phyloP scores from a whole-genome alignment of 2,888 invertebrate genomes.

The Sarcophaga rosellei region DNA sequence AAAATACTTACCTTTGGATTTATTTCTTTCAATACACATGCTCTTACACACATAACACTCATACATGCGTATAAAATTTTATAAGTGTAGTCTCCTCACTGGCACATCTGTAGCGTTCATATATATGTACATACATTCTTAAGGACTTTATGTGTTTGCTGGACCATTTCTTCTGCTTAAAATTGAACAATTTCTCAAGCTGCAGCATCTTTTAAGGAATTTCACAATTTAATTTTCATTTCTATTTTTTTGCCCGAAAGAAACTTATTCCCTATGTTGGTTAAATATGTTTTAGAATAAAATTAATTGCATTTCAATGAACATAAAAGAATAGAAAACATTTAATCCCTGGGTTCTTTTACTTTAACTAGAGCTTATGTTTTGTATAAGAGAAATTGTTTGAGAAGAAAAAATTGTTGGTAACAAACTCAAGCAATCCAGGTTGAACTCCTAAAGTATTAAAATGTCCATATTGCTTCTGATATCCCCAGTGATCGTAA shows the following conservation, averaged over 20 bases:
- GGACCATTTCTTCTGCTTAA: conserved; percentile 12
- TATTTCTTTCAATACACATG: not conserved
- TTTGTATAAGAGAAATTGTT: no score
- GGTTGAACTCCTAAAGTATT: no score
- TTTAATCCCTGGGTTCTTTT: not conserved
- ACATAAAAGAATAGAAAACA: not conserved
- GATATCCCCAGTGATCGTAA: no score
- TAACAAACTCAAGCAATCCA: no score
- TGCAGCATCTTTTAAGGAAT: conserved; percentile 31
- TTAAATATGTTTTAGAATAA: conserved; percentile 18
- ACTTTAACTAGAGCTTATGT: not conserved
- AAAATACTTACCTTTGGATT: not conserved
- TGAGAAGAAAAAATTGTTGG: no score
- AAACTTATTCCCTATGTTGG: not conserved
- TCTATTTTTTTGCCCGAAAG: no score
- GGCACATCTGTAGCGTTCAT: conserved; percentile 29
- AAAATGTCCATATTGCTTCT: no score
- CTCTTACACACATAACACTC: not conserved
- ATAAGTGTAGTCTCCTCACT: not conserved
- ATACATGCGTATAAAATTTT: not conserved
- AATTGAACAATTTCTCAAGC: conserved; percentile 19
- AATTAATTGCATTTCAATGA: conserved; percentile 26
- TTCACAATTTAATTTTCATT: conserved; percentile 6
- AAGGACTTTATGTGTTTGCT: not conserved
- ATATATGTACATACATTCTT: not conserved